Percentiles rank a stretch among this genome's conserved stretches.
Evolutionary conservation across 2,888 invertebrate genomes (phyloP).

Genomic region (Tipula confusa): DNA sequence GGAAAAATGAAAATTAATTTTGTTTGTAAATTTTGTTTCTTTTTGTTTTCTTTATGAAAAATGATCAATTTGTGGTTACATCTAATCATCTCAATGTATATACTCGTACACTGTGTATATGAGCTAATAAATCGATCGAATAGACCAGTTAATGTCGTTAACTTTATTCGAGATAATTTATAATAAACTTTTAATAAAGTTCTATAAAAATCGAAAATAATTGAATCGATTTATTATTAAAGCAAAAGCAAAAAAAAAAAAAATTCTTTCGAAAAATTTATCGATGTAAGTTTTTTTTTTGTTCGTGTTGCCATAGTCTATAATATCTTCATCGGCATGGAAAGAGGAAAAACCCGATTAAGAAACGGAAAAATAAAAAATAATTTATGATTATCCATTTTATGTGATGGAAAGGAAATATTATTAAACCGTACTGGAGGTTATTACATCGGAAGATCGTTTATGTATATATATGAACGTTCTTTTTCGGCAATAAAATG

Average conservation of each 20-base stretch:
- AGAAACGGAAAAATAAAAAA: background rate
- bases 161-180: background rate
- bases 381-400: background rate
- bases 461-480: background rate
- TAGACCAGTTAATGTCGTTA: background rate
- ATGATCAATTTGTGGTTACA: background rate
- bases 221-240: background rate
- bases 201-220: background rate
- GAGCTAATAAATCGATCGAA: background rate
- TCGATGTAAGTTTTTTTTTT: background rate
- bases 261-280: background rate
- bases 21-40: background rate
- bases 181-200: background rate
- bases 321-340: background rate
- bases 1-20: background rate
- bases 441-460: background rate
- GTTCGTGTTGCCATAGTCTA: background rate
- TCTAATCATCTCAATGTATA: background rate
- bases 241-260: too few relatives aligned
- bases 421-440: background rate
- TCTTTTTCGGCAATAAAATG: background rate
- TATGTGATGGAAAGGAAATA: background rate
- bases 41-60: background rate
- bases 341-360: background rate
- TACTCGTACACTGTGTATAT: background rate